Evolutionary conservation across 1,140 invertebrate genomes (phyloP).

Genomic region (Heliconius melpomene): DNA sequence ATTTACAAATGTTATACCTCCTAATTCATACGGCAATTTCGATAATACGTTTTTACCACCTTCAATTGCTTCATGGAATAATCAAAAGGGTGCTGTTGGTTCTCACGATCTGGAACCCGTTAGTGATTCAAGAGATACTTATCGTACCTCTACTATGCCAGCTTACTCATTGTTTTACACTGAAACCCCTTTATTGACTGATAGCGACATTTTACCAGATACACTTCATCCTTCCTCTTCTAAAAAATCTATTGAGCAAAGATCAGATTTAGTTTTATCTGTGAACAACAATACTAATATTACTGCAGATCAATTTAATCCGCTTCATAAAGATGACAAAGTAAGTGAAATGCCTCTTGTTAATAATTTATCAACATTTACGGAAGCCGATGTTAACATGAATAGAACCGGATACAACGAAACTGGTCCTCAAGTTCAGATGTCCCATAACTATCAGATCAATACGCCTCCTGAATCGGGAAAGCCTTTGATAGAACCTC

Average conservation of each 20-base stretch:
- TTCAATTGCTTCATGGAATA: not conserved
- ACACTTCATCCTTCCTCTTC: not conserved
- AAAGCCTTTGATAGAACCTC: slow-evolving; percentile 56
- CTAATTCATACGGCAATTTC: not conserved
- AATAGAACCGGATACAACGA: not conserved
- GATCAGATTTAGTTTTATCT: not conserved
- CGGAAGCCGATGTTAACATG: not conserved
- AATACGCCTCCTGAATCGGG: slow-evolving; percentile 39
- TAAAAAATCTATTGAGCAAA: not conserved
- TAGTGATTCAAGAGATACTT: not conserved
- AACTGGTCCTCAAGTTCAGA: slow-evolving; percentile 1
- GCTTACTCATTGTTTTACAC: not conserved
- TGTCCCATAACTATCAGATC: slow-evolving; percentile 18
- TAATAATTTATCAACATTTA: not conserved
- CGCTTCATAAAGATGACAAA: slow-evolving; percentile 10
- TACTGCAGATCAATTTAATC: not conserved
- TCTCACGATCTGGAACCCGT: not conserved
- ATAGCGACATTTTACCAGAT: not conserved
- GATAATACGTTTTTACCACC: not conserved
- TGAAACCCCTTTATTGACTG: not conserved
- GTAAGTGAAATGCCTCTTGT: not conserved
- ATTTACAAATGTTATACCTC: not conserved
- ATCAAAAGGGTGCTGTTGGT: not conserved
- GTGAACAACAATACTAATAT: not conserved
- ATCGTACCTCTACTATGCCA: not conserved